Evolutionary conservation across 2,888 invertebrate genomes (phyloP), one percentile per base, ranked within the genome.

Genomic region (Oscheius sp.): DNA sequence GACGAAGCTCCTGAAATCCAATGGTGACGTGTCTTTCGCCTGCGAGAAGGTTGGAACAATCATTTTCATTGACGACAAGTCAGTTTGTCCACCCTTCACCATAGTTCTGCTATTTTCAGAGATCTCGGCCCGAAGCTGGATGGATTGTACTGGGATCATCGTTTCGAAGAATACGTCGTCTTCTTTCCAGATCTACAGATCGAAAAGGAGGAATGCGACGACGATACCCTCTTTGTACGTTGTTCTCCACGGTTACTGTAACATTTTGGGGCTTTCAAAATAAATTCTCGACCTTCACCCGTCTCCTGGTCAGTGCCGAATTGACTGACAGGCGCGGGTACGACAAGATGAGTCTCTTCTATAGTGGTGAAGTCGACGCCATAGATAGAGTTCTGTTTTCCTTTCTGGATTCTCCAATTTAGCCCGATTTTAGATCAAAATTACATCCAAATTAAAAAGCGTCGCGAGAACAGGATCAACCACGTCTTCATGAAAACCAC

Each of bases 121-220:
- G 42, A 42, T 3, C 3, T 42, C 3, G 55, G 21, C 55, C 13
- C 2, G 55, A 32, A 55, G 21, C 21, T 9, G 55, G 55, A 9
- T 5, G 9, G 29, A 21, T 55, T 21, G 55, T 55, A 55, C 21
- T 55, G 55, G 55, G 55, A 21, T 1, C 13, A 55, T 21, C 55
- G 55, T 32, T 55, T 55, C 21, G 55, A 55, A 32, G 55, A 55
- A 32, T 55, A 55, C 55, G 32, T 55, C 29, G 55, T 55, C 9
- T 32, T 21, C 7, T 21, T 9, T 9, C 55, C n/a, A 2, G 9
- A 21, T 21, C 1, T 9, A 1, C 21, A 21, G 9, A 21, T 21
- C 21, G 55, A 55, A 9, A 29, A 32, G 55, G 32, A 55, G 55
- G 0, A 21, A 21, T 29, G 9, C 5, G 29, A 21, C 9, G 7